Evolutionary conservation across 35 echinoderm and acorn worm genomes (phyloP), one percentile per base, ranked within the genome.

Genomic region (Nesometra sesokonis): DNA sequence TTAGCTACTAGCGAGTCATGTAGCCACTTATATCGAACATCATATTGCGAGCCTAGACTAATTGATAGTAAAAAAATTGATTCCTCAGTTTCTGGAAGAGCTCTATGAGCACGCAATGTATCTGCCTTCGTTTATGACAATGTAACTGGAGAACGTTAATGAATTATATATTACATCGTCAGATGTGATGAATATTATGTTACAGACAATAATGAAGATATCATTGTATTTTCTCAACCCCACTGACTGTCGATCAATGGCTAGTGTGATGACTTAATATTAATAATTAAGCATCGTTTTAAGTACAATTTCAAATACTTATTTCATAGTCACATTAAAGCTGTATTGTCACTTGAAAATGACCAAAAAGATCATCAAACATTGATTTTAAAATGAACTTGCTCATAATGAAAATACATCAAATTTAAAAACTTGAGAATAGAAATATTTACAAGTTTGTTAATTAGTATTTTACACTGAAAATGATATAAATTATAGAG

Each of bases 21-120:
- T 67, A 67, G 52, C 52, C 23, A 67, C 52, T 67, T 67, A 67
- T 17, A 67, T 1, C 23, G 52, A 67, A 67, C 52, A 67, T 67
- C 52, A 67, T 67, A 67, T 27, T 67, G 52, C 52, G 1, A 27
- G 52, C 9, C 8, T 27, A 27, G 8, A 27, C 52, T 67, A 67
- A 67, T 67, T 67, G 52, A 67, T 67, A 67, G 52, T 67, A 67
- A 67, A 67, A 67, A 67, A 67, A 67, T 67, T 67, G 52, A 67
- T 67, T 67, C 52, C 23, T 67, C 21, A 11, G 7, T 67, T 27
- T 19, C 0, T 67, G 8, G 52, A 67, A 67, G 52, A 67, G 52
- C 52, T 67, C 52, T 5, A 17, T 11, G 23, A 2, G 21, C 38
- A 43, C 38, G 52, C 52, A 27, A 67, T 67, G 23, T 67, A 67